Base-by-base conservation (phyloP, 2,797 vertebrate genomes). In the Toxotes lorentzi region DNA sequence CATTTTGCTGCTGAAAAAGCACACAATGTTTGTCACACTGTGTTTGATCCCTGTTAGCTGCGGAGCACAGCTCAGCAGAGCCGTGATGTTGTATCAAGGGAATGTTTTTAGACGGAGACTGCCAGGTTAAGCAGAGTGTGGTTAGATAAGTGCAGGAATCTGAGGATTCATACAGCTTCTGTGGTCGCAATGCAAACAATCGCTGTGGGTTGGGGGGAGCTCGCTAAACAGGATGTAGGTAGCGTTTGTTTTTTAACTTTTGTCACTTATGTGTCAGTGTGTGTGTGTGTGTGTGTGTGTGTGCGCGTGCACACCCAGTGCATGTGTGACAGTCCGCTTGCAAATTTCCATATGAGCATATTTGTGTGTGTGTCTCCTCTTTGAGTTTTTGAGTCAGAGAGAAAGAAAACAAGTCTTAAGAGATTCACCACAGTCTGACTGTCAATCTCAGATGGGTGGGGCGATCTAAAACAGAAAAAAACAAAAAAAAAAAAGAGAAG, bases 221-320 rank as follows among this genome's bases (percentile, higher is more conserved):
- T 73, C 23, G 0, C 78, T 76, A 62, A 85, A 81, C 82, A 86
- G 79, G 73, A 85, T 69, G 78, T 79, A 78, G 81, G 66, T 59
- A 27, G 50, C 27, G 51, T 77, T 47, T 41, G 6, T 67, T 65
- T 77, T 62, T 72, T 43, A 14, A 34, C 57, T 68, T 38, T 64
- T 81, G 78, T 72, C 50, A 48, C 63, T 59, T 75, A 21, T 67
- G 7, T 32, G 12, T n/a, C 23, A 59, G 43, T 60, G 27, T 62
- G 56, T 65, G 30, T 47, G 43, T 63, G 48, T 50, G 65, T 41
- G 38, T 30, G n/a, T 63, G 21, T 32, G 21, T 63, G 57, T 30
- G 27, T 40, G 45, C 50, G 53, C 48, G 67, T 38, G 38, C 35
- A 35, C 47, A 4, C 34, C 60, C 7, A 8, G 27, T 23, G 53